Conservation (phyloP, 2,888 invertebrate species). For the Calameuta idolon region DNA sequence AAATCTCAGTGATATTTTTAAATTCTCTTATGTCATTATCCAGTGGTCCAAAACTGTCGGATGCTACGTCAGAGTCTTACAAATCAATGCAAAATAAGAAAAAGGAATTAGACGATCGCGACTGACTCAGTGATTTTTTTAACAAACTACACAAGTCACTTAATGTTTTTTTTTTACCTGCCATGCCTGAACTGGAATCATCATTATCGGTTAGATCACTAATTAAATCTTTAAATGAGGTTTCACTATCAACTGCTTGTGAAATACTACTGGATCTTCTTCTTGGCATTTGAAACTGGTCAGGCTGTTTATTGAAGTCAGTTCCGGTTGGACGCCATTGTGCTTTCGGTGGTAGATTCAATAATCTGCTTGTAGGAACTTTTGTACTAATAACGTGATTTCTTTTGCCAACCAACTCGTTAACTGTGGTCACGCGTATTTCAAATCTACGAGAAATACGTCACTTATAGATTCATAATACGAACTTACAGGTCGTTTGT, state of each 20-base stretch:
- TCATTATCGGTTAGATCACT: neutral
- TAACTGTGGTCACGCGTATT: constrained; percentile 13
- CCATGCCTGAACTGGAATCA: neutral
- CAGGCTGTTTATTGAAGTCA: neutral
- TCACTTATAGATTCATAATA: neutral
- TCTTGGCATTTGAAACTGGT: neutral
- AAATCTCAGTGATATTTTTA: constrained; percentile 20
- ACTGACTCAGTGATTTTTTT: neutral
- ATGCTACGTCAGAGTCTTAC: neutral
- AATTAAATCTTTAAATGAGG: neutral
- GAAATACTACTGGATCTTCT: neutral
- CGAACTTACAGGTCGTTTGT: neutral
- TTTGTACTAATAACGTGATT: neutral
- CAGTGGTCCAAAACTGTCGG: neutral
- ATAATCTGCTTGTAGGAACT: neutral
- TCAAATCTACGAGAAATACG: constrained; percentile 1
- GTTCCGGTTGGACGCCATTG: neutral
- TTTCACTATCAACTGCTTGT: neutral
- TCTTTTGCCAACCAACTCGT: constrained; percentile 10
- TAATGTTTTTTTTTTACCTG: constrained; percentile 1
- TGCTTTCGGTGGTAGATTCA: neutral
- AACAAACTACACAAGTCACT: too few species aligned
- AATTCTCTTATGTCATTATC: neutral
- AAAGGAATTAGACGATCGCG: neutral
- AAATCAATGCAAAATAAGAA: neutral